Base-by-base conservation (phyloP, 1,140 invertebrate genomes). In the Dreissena polymorpha region DNA sequence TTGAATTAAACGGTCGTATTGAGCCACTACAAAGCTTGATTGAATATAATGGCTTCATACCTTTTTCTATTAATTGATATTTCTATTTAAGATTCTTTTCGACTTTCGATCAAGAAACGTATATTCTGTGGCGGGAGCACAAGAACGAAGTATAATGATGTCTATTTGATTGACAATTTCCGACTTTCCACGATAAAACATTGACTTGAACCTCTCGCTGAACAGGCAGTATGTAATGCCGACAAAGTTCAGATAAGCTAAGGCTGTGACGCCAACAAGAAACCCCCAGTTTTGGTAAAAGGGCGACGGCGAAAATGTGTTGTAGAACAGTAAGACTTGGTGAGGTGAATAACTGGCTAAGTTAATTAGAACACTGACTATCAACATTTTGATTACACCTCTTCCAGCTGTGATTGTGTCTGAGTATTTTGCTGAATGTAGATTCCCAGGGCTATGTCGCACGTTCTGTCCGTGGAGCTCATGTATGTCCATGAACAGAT, bases 361-460 rank as follows among this genome's bases (percentile, higher is more conserved):
- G 79, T 93, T 93, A 0, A 93, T 88, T 8, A 91, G 72, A 14
- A 93, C 92, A 68, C 92, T 91, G 23, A 88, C 88, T 21, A 93
- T 90, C n/a, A 94, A 85, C 93, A 94, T 94, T 85, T 93, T 94
- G 10, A 93, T 90, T 13, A 94, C 93, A 0, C 92, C 92, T 68
- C 88, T 88, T 10, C 93, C 86, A 12, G 92, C 89, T 64, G 88
- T 88, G 25, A 93, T 87, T 13, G 91, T 88, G 55, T 91, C 88
- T 0, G 88, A 90, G 90, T 88, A 16, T 89, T 86, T 23, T 68
- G 63, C 25, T 88, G 86, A 29, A 85, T 90, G 81, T 88, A 91
- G 27, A 90, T 63, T 63, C 90, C 88, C 81, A 91, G 91, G 39
- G 90, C 91, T 72, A 0, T 82, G 79, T 10, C 79, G 79, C 27